Percentiles rank a stretch among this genome's conserved stretches.
Conservation (phyloP, 2,888 invertebrate genomes). For the Phlogophora meticulosa region DNA sequence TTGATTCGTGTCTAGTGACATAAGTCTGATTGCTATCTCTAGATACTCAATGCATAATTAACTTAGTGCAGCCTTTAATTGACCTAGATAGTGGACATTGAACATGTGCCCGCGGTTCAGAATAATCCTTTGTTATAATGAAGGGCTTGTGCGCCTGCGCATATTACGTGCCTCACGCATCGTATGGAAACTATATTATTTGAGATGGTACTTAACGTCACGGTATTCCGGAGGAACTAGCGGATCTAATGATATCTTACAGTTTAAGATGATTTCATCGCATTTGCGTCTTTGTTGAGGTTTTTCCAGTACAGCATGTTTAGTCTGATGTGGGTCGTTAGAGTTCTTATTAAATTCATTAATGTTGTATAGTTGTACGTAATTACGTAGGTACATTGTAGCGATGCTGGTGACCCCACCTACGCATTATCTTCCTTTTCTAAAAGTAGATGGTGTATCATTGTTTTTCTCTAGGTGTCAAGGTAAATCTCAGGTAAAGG, state of each 20-base stretch:
- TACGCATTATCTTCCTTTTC: too few species aligned
- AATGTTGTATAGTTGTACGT: too few species aligned
- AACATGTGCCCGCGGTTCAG: constrained; percentile 19
- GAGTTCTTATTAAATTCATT: neutral
- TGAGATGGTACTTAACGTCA: constrained; percentile 10
- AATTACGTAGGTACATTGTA: too few species aligned
- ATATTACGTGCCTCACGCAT: constrained; percentile 49
- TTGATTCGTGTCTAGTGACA: constrained; percentile 1
- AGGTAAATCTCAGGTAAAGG: neutral
- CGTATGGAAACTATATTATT: constrained; percentile 29
- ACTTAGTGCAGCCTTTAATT: constrained; percentile 42
- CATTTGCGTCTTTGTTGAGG: neutral
- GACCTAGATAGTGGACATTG: constrained; percentile 55
- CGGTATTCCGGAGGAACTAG: constrained; percentile 5
- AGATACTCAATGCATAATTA: constrained; percentile 39
- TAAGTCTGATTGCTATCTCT: constrained; percentile 7
- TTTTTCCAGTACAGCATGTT: neutral
- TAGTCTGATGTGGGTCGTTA: neutral
- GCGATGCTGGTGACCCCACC: neutral
- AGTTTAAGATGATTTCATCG: neutral
- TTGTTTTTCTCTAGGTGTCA: neutral
- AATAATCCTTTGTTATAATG: constrained; percentile 51
- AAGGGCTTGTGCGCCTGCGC: constrained; percentile 13
- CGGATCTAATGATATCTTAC: constrained; percentile 39
- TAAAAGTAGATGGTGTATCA: neutral